A percentile compares a stretch with the other conserved stretches of the same genome.
phyloP scores from a whole-genome alignment of 1,140 invertebrate species.

The Drosophila subobscura region DNA sequence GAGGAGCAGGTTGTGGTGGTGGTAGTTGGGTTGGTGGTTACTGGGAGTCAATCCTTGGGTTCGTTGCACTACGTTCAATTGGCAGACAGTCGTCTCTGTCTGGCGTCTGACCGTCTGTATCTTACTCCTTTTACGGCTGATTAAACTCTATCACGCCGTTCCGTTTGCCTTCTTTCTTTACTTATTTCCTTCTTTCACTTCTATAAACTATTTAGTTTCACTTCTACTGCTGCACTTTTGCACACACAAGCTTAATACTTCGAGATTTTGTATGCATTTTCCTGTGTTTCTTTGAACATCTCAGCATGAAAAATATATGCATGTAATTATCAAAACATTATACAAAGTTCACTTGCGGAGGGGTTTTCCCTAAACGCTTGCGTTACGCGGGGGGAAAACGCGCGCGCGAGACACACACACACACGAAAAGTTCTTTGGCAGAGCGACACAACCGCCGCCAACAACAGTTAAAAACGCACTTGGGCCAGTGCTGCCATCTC shows the following conservation, averaged over 20 bases:
- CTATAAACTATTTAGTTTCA: conserved; percentile 3
- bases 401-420: conserved; percentile 48
- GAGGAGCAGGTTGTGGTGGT: conserved; percentile 14
- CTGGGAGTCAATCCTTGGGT: conserved; percentile 45
- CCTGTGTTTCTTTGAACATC: conserved; percentile 29
- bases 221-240: conserved; percentile 25
- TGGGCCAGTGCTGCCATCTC: conserved; percentile 1
- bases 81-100: conserved; percentile 18
- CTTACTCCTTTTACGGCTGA: conserved; percentile 1
- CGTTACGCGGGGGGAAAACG: conserved; percentile 16
- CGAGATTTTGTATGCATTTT: conserved; percentile 61
- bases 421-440: conserved; percentile 46
- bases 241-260: conserved; percentile 11
- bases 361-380: conserved; percentile 36
- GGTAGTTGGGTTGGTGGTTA: conserved; percentile 18
- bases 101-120: conserved; percentile 8
- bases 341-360: conserved; percentile 44
- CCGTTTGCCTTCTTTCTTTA: conserved; percentile 19
- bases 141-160: conserved; percentile 19
- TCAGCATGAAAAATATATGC: conserved; percentile 39
- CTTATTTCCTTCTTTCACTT: conserved; percentile 19
- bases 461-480: conserved; percentile 76
- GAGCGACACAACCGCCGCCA: conserved; percentile 67
- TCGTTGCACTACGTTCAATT: conserved; percentile 51
- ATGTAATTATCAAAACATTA: conserved; percentile 67